Conservation (phyloP, 2,888 invertebrate genomes). For the Cosmorhoe ocellata region DNA sequence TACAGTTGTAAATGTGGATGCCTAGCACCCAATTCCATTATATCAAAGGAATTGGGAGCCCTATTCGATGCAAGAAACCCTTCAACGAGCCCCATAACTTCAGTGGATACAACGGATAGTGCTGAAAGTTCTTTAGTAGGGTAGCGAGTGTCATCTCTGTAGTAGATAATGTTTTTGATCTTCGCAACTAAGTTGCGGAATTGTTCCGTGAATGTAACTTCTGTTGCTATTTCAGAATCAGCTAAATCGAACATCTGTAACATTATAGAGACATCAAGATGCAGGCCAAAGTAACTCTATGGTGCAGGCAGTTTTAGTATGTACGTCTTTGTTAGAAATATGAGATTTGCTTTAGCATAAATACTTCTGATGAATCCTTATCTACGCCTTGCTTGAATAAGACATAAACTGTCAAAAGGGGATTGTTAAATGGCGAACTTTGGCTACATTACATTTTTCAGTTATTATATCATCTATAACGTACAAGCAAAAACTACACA, state of each 20-base stretch:
- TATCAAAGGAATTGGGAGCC: conserved; percentile 74
- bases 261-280: conserved; percentile 21
- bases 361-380: neutral
- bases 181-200: conserved; percentile 79
- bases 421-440: neutral
- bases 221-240: conserved; percentile 84
- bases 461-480: neutral
- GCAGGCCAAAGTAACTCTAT: too few species aligned
- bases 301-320: too few species aligned
- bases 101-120: conserved; percentile 82
- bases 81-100: conserved; percentile 84
- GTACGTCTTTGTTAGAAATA: neutral
- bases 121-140: conserved; percentile 80
- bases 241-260: conserved; percentile 87
- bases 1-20: conserved; percentile 76
- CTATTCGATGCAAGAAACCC: conserved; percentile 80
- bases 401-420: neutral
- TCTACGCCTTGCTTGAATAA: neutral
- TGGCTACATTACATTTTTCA: neutral
- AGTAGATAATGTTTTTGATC: conserved; percentile 75
- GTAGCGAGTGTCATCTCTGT: conserved; percentile 69
- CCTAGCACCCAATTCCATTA: conserved; percentile 69
- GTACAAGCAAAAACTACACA: neutral
- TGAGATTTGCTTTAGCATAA: neutral
- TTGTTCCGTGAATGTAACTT: conserved; percentile 87